These are phyloP conservation scores for Brachionus plicatilis DNA, from an alignment of 1,140 invertebrate species.

Conservation along the genomic window DNA sequence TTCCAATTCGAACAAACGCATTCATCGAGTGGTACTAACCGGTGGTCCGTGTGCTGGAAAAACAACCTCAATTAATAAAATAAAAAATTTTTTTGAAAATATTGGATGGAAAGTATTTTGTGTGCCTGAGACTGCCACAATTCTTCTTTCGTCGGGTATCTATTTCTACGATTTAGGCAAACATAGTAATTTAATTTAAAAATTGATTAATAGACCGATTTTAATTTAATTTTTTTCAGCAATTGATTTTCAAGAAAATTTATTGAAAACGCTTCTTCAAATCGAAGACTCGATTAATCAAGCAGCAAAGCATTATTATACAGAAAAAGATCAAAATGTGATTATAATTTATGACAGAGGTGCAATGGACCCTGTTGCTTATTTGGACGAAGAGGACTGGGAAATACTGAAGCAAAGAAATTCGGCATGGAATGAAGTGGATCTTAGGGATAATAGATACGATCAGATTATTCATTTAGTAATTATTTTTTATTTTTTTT, in stretches of 20 bases:
- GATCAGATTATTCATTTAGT: constrained; percentile 68
- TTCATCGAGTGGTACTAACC: neutral
- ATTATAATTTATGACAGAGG: constrained; percentile 97
- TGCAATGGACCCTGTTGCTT: constrained; percentile 93
- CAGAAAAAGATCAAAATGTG: constrained; percentile 65
- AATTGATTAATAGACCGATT: neutral
- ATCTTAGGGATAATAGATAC: constrained; percentile 89
- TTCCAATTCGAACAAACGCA: neutral
- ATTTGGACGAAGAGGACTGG: constrained; percentile 84
- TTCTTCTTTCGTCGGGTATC: constrained; percentile 76
- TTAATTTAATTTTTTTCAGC: neutral
- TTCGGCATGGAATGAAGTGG: constrained; percentile 85
- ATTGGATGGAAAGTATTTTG: constrained; percentile 98
- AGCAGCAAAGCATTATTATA: constrained; percentile 67
- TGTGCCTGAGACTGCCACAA: constrained; percentile 94
- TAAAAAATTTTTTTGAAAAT: constrained; percentile 97
- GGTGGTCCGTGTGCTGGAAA: constrained; percentile 92
- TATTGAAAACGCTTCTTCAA: constrained; percentile 91
- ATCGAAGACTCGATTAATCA: constrained; percentile 96
- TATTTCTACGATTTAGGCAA: constrained; percentile 16
- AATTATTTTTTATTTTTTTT: neutral
- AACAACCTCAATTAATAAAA: constrained; percentile 90
- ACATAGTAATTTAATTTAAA: neutral
- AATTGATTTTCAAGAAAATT: constrained; percentile 82
- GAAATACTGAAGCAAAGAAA: constrained; percentile 72